A percentile compares a stretch with the other conserved stretches of the same genome.
Evolutionary conservation across 2,113 vertebrate species (phyloP).

Genomic region (Larimichthys crocea): DNA sequence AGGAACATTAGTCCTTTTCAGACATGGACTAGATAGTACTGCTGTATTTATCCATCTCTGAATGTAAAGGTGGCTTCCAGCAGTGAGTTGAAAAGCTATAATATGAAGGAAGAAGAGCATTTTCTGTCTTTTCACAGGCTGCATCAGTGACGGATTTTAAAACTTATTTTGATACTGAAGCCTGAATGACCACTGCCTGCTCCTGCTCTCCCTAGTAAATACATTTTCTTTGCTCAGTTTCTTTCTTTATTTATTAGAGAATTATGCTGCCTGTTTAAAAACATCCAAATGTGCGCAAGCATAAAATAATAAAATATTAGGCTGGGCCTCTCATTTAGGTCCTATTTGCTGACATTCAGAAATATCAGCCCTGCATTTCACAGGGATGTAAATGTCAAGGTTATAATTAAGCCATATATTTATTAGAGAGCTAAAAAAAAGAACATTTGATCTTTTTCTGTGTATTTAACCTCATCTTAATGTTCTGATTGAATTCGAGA

Average conservation of each 20-base stretch:
- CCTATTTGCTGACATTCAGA: constrained; percentile 1
- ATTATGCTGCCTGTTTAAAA: not conserved
- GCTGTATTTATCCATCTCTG: not conserved
- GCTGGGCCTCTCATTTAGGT: not conserved
- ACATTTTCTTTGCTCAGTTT: not conserved
- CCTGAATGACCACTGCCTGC: not conserved
- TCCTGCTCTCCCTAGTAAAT: not conserved
- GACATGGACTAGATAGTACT: not conserved
- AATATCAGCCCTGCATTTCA: not conserved
- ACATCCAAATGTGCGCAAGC: not conserved
- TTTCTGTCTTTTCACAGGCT: not conserved
- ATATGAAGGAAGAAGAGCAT: not conserved
- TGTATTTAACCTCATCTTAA: constrained; percentile 20
- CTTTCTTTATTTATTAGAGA: not conserved
- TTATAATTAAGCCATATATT: constrained; percentile 34
- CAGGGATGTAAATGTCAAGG: constrained; percentile 16
- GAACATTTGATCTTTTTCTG: not conserved
- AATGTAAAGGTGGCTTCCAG: not conserved
- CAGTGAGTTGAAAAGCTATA: not conserved
- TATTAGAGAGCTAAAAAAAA: constrained; percentile 5
- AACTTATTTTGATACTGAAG: not conserved
- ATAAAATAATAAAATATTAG: not conserved
- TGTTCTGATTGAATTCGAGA: not conserved
- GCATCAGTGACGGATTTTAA: not conserved
- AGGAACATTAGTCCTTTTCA: not conserved